Conservation (phyloP, 2,888 invertebrate species). For the Apodemia mormo region DNA sequence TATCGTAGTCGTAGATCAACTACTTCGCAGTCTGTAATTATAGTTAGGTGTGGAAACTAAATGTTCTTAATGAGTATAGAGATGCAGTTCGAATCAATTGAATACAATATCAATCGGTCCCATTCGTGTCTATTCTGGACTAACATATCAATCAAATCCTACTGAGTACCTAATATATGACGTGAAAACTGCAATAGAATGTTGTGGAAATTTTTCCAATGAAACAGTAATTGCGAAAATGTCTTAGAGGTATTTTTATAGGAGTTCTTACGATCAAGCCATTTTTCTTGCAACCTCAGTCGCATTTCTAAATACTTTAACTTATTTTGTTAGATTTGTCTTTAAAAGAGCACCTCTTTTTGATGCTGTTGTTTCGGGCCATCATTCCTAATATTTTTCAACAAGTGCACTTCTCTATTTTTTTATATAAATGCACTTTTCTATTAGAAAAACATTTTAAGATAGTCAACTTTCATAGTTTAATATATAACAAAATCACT, state of each 20-base stretch:
- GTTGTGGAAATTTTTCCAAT: not conserved
- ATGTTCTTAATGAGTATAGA: conserved; percentile 32
- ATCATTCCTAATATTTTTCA: too few species aligned
- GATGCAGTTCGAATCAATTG: conserved; percentile 39
- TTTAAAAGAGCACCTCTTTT: too few species aligned
- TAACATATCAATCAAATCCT: conserved; percentile 6
- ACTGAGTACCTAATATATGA: conserved; percentile 7
- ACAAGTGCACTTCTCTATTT: too few species aligned
- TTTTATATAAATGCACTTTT: too few species aligned
- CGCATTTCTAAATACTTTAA: too few species aligned
- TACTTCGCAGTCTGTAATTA: conserved; percentile 13
- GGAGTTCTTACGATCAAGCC: too few species aligned
- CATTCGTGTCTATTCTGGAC: not conserved
- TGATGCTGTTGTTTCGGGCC: too few species aligned
- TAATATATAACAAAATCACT: too few species aligned
- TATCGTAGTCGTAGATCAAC: conserved; percentile 1
- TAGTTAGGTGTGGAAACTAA: conserved; percentile 22
- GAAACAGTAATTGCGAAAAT: not conserved
- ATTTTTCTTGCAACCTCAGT: too few species aligned
- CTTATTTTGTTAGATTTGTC: too few species aligned
- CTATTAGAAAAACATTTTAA: too few species aligned
- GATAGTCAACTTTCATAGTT: too few species aligned
- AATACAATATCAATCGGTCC: conserved; percentile 32
- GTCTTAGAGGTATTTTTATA: not conserved
- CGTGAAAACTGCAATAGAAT: not conserved